Evolutionary conservation across 2,888 invertebrate species (phyloP).

Genomic region (Machimus rusticus): DNA sequence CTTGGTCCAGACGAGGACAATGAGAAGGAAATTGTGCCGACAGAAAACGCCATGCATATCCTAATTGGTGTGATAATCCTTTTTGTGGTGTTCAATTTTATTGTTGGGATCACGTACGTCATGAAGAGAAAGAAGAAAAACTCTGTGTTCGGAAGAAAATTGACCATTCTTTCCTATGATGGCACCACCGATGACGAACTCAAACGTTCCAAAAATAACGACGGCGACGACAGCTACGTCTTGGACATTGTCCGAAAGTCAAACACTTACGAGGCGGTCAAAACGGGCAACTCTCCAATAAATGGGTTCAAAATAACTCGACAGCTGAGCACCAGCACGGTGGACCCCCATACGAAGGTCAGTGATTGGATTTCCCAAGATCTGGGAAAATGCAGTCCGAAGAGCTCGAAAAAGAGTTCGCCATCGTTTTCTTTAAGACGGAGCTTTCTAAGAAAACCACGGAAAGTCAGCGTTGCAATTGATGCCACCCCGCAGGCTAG

Average conservation of each 20-base stretch:
- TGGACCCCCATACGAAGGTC: slow-evolving; percentile 87
- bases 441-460: slow-evolving; percentile 66
- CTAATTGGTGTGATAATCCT: slow-evolving; percentile 72
- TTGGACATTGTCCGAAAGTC: slow-evolving; percentile 58
- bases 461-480: slow-evolving; percentile 78
- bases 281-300: slow-evolving; percentile 64
- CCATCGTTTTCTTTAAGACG: slow-evolving; percentile 55
- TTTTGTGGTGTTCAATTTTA: slow-evolving; percentile 76
- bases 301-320: slow-evolving; percentile 72
- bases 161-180: slow-evolving; percentile 60
- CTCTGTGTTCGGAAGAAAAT: slow-evolving; percentile 48
- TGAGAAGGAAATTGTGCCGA: slow-evolving; percentile 64
- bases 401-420: slow-evolving; percentile 58
- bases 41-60: slow-evolving; percentile 67
- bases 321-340: slow-evolving; percentile 79
- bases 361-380: slow-evolving; percentile 86
- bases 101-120: slow-evolving; percentile 53
- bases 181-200: slow-evolving; percentile 61
- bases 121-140: slow-evolving; percentile 52
- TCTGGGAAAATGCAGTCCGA: slow-evolving; percentile 76
- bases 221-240: slow-evolving; percentile 61
- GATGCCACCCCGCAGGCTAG: slow-evolving; percentile 81
- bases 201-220: slow-evolving; percentile 58
- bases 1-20: slow-evolving; percentile 51
- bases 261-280: slow-evolving; percentile 64